A percentile compares a stretch with the other conserved stretches of the same genome.
Evolutionary conservation across 1,140 invertebrate species (phyloP).

Genomic region (Galleria mellonella): DNA sequence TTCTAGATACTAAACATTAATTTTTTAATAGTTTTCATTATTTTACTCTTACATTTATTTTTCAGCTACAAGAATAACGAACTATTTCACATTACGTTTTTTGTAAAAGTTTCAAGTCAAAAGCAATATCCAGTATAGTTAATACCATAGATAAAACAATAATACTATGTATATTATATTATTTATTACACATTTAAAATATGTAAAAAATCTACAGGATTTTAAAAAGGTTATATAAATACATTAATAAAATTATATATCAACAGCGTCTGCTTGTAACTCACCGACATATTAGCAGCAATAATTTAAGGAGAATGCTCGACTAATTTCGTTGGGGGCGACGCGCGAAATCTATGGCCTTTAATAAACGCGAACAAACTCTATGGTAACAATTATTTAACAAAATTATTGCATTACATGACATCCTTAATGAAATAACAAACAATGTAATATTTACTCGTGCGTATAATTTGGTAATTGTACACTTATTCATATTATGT

Average conservation of each 20-base stretch:
- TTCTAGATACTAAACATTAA: too few relatives aligned
- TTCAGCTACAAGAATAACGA: too few relatives aligned
- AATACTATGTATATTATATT: too few relatives aligned
- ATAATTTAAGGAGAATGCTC: conserved; percentile 68
- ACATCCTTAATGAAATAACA: conserved; percentile 39
- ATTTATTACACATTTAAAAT: too few relatives aligned
- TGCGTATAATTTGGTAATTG: conserved; percentile 29
- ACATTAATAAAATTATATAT: conserved; percentile 34
- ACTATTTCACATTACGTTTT: too few relatives aligned
- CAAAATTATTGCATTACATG: conserved; percentile 54
- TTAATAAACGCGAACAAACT: conserved; percentile 64
- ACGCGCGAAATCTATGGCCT: conserved; percentile 60
- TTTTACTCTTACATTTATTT: too few relatives aligned
- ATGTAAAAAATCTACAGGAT: too few relatives aligned
- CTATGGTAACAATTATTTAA: conserved; percentile 62
- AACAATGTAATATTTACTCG: conserved; percentile 18
- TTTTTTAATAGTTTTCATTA: too few relatives aligned
- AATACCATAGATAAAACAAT: too few relatives aligned
- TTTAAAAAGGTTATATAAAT: too few relatives aligned
- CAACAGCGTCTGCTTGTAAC: conserved; percentile 4
- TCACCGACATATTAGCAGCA: conserved; percentile 63
- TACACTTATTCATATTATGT: conserved; percentile 22
- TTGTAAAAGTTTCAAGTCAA: too few relatives aligned
- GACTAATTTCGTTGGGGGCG: conserved; percentile 50
- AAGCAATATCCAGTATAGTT: too few relatives aligned